Conservation (phyloP, 2,888 invertebrate genomes). For the Sarcophaga rosellei region DNA sequence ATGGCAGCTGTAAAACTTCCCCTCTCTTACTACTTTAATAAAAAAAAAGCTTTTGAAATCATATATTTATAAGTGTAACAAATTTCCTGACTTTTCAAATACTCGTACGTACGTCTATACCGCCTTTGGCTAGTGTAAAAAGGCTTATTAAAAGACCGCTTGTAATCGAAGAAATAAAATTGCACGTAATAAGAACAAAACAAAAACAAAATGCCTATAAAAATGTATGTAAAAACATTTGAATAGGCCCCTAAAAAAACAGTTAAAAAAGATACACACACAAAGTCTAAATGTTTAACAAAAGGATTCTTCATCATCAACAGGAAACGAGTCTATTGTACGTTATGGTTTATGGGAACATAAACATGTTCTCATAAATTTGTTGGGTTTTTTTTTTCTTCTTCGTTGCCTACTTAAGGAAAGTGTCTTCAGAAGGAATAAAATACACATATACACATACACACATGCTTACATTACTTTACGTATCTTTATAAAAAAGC, state of each 20-base stretch:
- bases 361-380: conserved; percentile 46
- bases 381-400: neutral
- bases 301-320: conserved; percentile 34
- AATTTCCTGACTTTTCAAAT: too few relatives aligned
- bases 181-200: conserved; percentile 1
- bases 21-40: too few relatives aligned
- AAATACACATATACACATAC: neutral
- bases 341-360: conserved; percentile 46
- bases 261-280: conserved; percentile 42
- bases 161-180: conserved; percentile 3
- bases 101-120: too few relatives aligned
- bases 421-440: neutral
- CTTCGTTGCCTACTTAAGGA: neutral
- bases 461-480: conserved; percentile 26
- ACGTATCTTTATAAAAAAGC: neutral
- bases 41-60: too few relatives aligned
- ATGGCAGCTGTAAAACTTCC: too few relatives aligned
- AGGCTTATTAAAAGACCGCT: conserved; percentile 11
- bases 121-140: neutral
- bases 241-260: conserved; percentile 13
- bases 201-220: conserved; percentile 10
- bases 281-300: conserved; percentile 48
- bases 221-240: neutral
- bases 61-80: too few relatives aligned
- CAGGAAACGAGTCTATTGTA: conserved; percentile 32